Percentiles rank a stretch among this genome's conserved stretches.
These are phyloP conservation scores for Chionomys nivalis DNA, from an alignment of 2,113 vertebrate species.

Conservation along the genomic window DNA sequence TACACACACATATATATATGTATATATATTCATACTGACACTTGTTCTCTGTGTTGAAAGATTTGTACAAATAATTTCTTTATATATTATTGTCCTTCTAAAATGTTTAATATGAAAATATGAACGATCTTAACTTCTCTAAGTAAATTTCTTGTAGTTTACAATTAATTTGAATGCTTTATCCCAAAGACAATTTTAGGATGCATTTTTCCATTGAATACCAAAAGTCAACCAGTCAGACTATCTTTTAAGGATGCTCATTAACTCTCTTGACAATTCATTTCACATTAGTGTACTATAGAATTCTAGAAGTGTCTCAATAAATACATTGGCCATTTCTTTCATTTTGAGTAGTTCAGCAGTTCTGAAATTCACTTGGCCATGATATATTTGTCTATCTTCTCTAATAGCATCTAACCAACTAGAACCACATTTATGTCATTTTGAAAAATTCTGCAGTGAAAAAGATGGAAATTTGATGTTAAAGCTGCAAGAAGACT, in stretches of 20 bases:
- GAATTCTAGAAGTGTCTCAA: neutral
- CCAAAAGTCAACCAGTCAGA: neutral
- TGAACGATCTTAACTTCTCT: neutral
- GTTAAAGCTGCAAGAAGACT: neutral
- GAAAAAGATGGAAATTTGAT: conserved; percentile 11
- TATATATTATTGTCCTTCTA: neutral
- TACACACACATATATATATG: neutral
- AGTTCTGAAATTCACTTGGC: neutral
- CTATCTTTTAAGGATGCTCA: neutral
- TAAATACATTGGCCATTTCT: neutral
- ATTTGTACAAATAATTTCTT: neutral
- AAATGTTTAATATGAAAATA: neutral
- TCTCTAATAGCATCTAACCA: neutral
- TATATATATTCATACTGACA: neutral
- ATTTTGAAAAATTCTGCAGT: conserved; percentile 11
- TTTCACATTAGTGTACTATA: neutral
- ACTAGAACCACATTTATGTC: neutral
- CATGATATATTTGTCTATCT: neutral
- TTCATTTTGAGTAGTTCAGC: neutral
- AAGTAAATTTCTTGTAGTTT: neutral
- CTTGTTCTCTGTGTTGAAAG: neutral
- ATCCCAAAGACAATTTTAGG: neutral
- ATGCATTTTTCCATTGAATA: neutral
- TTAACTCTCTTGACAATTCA: neutral
- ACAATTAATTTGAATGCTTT: neutral